Evolutionary conservation across 2,888 invertebrate genomes (phyloP), one percentile per base, ranked within the genome.

Genomic region (Drosophila rubida): DNA sequence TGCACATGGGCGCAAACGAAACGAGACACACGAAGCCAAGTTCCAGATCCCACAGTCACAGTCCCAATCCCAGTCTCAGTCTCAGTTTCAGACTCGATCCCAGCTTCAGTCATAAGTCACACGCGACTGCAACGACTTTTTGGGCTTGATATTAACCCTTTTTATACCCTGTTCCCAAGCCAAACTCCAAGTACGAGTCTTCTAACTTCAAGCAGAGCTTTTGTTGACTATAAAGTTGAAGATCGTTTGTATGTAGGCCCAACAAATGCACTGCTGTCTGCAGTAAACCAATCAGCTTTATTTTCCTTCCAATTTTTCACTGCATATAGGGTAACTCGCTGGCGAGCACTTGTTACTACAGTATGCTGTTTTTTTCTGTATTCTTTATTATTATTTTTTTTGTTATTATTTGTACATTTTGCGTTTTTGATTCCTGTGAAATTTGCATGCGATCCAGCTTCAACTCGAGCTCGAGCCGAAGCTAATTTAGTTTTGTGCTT

Each of bases 1-100:
- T 90, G 89, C 90, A 90, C 90, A 90, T 90, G 87, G 75, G 49
- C 67, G 73, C 57, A 67, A 81, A 83, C 85, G 81, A 68, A 85
- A 79, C 83, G 68, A 87, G 77, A 72, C 72, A 69, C 76, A 72
- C 79, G 66, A 63, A 46, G 61, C 55, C 44, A 41, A 45, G 22
- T 19, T 14, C 14, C 41, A 53, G 32, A 14, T 41, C 23, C 37
- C 32, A 6, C 48, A 57, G 63, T 55, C 58, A 3, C 11, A 27
- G 2, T 46, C 45, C 16, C 19, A 14, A 5, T 23, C 23, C 5
- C 44, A 58, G 57, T 11, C 16, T 23, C 48, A 62, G 62, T 41
- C 53, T 37, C 51, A 55, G 58, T 4, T 30, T 22, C 13, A 42
- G 44, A 11, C 55, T 30, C 66, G 55, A 57, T 39, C 55, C 37